Percentiles rank a stretch among this genome's conserved stretches.
phyloP scores from a whole-genome alignment of 2,888 invertebrate genomes.

The Stenichneumon culpator region DNA sequence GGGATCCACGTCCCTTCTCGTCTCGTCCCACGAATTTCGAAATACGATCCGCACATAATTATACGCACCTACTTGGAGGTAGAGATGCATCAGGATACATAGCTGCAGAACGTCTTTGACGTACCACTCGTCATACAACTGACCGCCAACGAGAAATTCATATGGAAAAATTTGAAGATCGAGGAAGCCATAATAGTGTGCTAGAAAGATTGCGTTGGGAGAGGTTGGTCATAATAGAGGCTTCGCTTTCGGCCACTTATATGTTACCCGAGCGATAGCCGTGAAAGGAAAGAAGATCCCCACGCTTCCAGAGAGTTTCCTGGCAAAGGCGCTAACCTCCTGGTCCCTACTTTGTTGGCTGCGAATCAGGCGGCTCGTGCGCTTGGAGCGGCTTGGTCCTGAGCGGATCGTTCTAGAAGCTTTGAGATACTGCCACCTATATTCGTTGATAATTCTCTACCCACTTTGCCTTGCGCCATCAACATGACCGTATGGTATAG shows the following conservation, averaged over 20 bases:
- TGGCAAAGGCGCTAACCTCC: background rate
- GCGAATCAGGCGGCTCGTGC: background rate
- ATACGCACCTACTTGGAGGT: constrained; percentile 56
- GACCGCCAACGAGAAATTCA: constrained; percentile 99
- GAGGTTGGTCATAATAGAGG: no score
- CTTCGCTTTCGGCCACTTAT: no score
- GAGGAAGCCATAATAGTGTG: constrained; percentile 91
- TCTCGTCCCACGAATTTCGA: constrained; percentile 57
- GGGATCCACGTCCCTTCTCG: constrained; percentile 30
- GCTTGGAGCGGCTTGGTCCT: no score
- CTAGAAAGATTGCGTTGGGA: no score
- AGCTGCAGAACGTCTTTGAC: constrained; percentile 98
- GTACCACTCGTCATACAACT: constrained; percentile 98
- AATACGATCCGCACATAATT: constrained; percentile 67
- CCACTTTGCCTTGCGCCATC: background rate
- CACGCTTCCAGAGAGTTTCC: no score
- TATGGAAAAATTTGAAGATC: constrained; percentile 97
- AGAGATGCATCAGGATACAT: constrained; percentile 27
- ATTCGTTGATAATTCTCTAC: background rate
- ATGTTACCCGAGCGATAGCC: no score
- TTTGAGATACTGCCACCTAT: background rate
- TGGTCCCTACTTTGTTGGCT: background rate
- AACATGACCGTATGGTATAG: no score
- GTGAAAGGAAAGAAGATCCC: no score
- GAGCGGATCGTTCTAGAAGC: background rate